A percentile compares a stretch with the other conserved stretches of the same genome.
Conservation (phyloP, 2,797 vertebrate genomes). For the Zenarchopterus dispar region DNA sequence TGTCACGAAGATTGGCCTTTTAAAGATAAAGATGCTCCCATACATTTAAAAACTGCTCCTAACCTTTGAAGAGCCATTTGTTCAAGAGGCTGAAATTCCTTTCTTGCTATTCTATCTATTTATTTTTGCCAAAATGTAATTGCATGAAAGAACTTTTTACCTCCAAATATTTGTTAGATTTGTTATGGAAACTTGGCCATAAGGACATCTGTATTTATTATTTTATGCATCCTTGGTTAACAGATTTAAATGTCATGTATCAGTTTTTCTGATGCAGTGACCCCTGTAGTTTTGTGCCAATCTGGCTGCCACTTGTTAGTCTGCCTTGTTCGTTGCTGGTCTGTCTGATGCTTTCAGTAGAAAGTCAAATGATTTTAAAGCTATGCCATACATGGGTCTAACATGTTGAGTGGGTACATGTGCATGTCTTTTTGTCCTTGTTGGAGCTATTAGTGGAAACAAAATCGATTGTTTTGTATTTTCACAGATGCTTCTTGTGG, state of each 20-base stretch:
- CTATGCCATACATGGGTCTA: constrained; percentile 19
- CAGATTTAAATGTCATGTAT: constrained; percentile 21
- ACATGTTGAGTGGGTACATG: constrained; percentile 10
- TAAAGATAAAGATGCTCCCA: constrained; percentile 38
- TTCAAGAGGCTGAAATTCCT: constrained; percentile 44
- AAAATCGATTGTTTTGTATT: constrained; percentile 21
- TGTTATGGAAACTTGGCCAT: constrained; percentile 40
- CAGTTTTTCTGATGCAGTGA: constrained; percentile 47
- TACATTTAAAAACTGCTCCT: constrained; percentile 31
- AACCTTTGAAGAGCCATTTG: constrained; percentile 39
- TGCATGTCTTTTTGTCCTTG: constrained; percentile 18
- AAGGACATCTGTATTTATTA: constrained; percentile 28
- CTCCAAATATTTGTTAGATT: constrained; percentile 33
- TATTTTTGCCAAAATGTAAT: constrained; percentile 31
- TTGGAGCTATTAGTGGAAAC: constrained; percentile 31
- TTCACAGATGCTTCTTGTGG: constrained; percentile 46
- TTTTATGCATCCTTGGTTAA: constrained; percentile 32
- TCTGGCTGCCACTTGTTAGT: constrained; percentile 38
- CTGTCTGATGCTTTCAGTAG: constrained; percentile 26
- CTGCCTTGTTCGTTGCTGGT: constrained; percentile 38
- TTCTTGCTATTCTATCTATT: constrained; percentile 15
- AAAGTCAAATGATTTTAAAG: constrained; percentile 25
- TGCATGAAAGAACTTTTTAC: constrained; percentile 57
- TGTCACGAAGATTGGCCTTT: constrained; percentile 25
- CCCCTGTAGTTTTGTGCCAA: constrained; percentile 33